phyloP scores from a whole-genome alignment of 2,113 vertebrate species.

The Eonycteris spelaea region DNA sequence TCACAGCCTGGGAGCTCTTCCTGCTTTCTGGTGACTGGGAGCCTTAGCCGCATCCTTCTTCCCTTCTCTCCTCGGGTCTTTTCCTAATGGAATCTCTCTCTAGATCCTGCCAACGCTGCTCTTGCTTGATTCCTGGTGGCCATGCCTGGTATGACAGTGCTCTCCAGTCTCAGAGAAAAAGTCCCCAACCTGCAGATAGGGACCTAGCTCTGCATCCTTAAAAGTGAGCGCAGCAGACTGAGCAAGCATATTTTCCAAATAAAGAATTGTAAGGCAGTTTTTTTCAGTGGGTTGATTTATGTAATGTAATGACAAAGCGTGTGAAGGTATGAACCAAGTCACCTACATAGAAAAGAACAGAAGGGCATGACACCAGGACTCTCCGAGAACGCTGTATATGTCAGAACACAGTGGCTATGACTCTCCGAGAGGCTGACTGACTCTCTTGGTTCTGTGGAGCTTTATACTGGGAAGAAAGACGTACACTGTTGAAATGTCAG shows the following conservation, averaged over 20 bases:
- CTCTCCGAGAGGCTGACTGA: not conserved
- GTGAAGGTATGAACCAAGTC: not conserved
- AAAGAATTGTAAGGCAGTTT: not conserved
- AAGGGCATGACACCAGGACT: not conserved
- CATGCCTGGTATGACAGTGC: not conserved
- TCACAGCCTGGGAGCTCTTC: not conserved
- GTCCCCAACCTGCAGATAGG: not conserved
- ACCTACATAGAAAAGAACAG: not conserved
- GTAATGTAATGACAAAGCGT: not conserved
- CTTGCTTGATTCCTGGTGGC: slow-evolving; percentile 33
- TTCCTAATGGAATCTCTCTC: not conserved
- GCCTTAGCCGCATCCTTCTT: not conserved
- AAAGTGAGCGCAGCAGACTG: not conserved
- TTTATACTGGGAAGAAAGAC: not conserved
- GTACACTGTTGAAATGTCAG: not conserved
- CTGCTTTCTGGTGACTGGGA: not conserved
- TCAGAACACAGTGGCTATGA: not conserved
- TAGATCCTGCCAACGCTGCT: not conserved
- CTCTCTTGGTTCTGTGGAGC: not conserved
- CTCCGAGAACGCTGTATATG: not conserved
- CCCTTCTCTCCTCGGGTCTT: not conserved
- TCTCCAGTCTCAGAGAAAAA: not conserved
- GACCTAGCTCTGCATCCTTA: not conserved
- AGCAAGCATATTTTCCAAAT: not conserved
- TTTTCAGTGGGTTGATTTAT: not conserved